Conservation (phyloP, 1,140 invertebrate genomes). For the Anthonomus grandis region DNA sequence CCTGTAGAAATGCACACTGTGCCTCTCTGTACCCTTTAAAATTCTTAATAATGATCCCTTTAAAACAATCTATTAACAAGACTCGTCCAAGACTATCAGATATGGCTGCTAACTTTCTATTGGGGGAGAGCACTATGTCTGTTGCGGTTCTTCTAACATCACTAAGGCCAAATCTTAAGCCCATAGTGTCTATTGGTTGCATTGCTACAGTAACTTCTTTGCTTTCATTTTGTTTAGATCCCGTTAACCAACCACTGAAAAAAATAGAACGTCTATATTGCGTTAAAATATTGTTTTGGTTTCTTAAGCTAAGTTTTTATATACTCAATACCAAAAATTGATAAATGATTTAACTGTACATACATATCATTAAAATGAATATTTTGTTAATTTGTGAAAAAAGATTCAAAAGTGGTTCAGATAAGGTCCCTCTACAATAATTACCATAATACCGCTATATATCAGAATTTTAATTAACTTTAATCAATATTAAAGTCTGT, state of each 20-base stretch:
- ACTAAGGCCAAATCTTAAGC: conserved; percentile 76
- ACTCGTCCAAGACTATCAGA: conserved; percentile 86
- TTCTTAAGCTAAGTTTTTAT: no score
- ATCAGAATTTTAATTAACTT: no score
- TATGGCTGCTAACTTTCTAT: conserved; percentile 73
- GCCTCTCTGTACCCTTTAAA: conserved; percentile 95
- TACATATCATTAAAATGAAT: no score
- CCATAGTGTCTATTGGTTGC: conserved; percentile 62
- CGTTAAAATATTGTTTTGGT: no score
- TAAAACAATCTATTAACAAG: conserved; percentile 75
- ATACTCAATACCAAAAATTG: no score
- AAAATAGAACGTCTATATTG: no score
- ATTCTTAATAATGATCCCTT: conserved; percentile 76
- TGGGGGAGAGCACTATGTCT: conserved; percentile 71
- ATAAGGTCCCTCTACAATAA: no score
- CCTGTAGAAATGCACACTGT: conserved; percentile 86
- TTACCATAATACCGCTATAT: no score
- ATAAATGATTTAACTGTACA: no score
- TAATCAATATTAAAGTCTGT: no score
- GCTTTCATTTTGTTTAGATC: conserved; percentile 50
- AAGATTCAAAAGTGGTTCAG: no score
- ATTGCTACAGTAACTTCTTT: conserved; percentile 48
- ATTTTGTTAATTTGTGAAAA: no score
- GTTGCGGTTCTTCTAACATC: conserved; percentile 75
- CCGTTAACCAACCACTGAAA: conserved; percentile 58